Evolutionary conservation across 2,797 vertebrate species (phyloP).

Genomic region (Antennarius maculatus): DNA sequence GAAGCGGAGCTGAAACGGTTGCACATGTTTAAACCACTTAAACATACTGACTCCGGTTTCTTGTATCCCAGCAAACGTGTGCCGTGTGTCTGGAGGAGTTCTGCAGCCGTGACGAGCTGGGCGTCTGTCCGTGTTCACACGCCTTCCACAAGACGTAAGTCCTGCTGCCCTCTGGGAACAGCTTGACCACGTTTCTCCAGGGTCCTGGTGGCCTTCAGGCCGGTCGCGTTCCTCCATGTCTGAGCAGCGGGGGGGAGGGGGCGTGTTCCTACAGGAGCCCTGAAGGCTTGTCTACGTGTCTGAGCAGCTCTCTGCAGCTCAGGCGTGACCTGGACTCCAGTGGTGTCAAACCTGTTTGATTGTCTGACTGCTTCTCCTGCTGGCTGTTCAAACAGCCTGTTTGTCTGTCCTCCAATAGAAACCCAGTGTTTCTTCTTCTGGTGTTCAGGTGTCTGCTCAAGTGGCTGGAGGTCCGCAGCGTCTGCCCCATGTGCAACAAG

Average conservation of each 20-base stretch:
- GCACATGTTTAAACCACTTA: too few species aligned
- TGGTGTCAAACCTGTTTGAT: conserved; percentile 7
- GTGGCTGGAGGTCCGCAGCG: conserved; percentile 86
- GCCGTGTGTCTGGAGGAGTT: conserved; percentile 87
- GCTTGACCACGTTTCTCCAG: neutral
- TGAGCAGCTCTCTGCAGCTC: conserved; percentile 19
- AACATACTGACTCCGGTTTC: too few species aligned
- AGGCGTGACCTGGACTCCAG: conserved; percentile 27
- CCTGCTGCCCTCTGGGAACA: neutral
- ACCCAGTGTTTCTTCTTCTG: neutral
- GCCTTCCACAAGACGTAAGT: conserved; percentile 87
- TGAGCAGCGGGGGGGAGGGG: conserved; percentile 10
- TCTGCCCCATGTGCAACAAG: conserved; percentile 88
- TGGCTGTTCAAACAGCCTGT: conserved; percentile 11
- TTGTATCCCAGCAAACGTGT: conserved; percentile 80
- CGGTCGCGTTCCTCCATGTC: conserved; percentile 30
- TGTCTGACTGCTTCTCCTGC: neutral
- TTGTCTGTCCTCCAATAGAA: neutral
- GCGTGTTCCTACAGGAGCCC: too few species aligned
- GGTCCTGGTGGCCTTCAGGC: too few species aligned
- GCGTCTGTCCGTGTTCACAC: conserved; percentile 85
- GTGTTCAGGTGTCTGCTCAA: conserved; percentile 83
- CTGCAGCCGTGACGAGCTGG: conserved; percentile 82
- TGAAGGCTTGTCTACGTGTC: neutral
- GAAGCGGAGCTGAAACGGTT: too few species aligned